Percentiles rank a stretch among this genome's conserved stretches.
These are phyloP conservation scores for Boloria euphrosyne DNA, from an alignment of 2,888 invertebrate genomes.

Conservation along the genomic window DNA sequence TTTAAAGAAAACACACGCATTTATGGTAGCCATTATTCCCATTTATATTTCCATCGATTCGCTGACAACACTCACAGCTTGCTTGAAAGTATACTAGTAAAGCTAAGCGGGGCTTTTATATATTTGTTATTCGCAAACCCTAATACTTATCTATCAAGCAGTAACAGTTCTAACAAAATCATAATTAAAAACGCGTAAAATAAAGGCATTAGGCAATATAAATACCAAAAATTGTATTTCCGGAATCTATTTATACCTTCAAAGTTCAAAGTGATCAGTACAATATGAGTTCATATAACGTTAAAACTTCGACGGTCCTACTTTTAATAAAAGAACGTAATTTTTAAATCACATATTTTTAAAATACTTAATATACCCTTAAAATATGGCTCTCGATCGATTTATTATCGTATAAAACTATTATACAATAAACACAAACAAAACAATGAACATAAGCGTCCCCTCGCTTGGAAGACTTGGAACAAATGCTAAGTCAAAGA, in stretches of 20 bases:
- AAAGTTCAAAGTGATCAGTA: background rate
- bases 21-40: conserved; percentile 4
- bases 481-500: conserved; percentile 35
- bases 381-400: conserved; percentile 44
- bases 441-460: conserved; percentile 70
- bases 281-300: background rate
- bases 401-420: conserved; percentile 59
- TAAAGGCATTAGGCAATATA: background rate
- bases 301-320: conserved; percentile 11
- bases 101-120: background rate
- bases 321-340: conserved; percentile 24
- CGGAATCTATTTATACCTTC: conserved; percentile 2
- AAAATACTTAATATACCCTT: conserved; percentile 40
- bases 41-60: background rate
- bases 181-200: background rate
- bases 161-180: conserved; percentile 1
- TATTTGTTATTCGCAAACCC: background rate
- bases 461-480: conserved; percentile 70
- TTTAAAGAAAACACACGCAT: conserved; percentile 20
- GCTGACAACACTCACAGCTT: conserved; percentile 1
- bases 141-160: background rate
- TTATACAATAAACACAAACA: conserved; percentile 73
- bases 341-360: conserved; percentile 33
- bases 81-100: background rate
- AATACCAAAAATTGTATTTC: conserved; percentile 13